Evolutionary conservation across 2,797 vertebrate species (phyloP), one percentile per base, ranked within the genome.

Genomic region (Sebastes hubbsi): DNA sequence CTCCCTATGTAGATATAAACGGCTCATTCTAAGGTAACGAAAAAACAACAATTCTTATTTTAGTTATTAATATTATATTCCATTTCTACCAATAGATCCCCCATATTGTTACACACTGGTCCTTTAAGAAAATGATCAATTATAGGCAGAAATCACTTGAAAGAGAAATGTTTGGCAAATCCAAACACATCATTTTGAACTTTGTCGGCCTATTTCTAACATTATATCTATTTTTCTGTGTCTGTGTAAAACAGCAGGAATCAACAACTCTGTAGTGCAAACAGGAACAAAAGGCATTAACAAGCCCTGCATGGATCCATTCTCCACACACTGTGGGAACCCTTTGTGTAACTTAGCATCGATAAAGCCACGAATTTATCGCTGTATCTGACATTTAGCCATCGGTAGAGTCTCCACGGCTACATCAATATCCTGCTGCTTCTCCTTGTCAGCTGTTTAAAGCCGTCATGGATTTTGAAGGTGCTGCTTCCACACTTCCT

Each of bases 391-490:
- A 80, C 81, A 61, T 79, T 87, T 56, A 83, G 42, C 74, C 24
- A 77, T 82, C 22, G 29, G 58, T 68, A 2, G 29, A 81, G 52
- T 76, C 78, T 68, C 77, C 78, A 72, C 49, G 2, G 77, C 71
- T 27, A 66, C 82, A 69, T 90, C 83, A 61, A 71, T 81, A 78
- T 46, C 69, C 62, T 12, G 24, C 75, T 24, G 75, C 76, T 65
- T 66, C 81, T 72, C 60, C 75, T 25, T 60, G 78, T 88, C 83
- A 86, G 77, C 86, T 75, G 34, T 85, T 84, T 82, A 83, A 81
- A 88, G 74, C 83, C 61, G 8, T 81, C 68, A 58, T 75, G 54
- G 84, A 85, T 78, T 71, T 46, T 67, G 60, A 83, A 86, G 74
- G 77, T 78, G 81, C 80, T 69, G 75, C 63, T 84, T 88, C 72